Conservation (phyloP, 2,113 vertebrate genomes). For the Psilopogon haemacephalus region DNA sequence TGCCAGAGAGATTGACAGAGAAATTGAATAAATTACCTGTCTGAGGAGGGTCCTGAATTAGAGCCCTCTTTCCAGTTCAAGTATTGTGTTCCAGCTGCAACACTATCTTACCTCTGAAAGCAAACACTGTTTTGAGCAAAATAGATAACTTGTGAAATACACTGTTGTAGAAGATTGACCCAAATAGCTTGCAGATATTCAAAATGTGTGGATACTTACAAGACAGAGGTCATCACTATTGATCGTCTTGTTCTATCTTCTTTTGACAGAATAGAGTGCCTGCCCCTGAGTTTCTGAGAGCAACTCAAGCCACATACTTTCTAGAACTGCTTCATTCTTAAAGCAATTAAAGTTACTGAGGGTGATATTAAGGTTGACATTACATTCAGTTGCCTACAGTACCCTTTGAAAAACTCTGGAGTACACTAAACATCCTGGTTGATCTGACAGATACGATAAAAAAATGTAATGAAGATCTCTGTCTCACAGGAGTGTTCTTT, state of each 20-base stretch:
- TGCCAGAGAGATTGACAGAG: neutral
- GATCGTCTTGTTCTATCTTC: neutral
- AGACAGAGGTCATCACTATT: neutral
- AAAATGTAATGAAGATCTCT: neutral
- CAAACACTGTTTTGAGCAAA: neutral
- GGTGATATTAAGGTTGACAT: neutral
- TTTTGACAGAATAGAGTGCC: neutral
- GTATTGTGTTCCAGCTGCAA: neutral
- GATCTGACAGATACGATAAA: neutral
- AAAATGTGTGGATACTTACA: neutral
- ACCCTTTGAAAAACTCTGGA: neutral
- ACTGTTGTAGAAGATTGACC: neutral
- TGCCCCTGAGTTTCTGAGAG: neutral
- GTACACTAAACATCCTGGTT: neutral
- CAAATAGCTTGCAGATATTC: neutral
- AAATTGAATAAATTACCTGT: slow-evolving; percentile 19
- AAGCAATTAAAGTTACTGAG: neutral
- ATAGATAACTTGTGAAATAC: neutral
- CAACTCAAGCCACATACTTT: neutral
- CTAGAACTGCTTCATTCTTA: neutral
- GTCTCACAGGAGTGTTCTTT: neutral
- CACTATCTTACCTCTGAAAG: neutral
- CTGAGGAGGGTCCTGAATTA: neutral
- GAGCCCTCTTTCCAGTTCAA: neutral
- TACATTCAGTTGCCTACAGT: neutral